Evolutionary conservation across 2,888 invertebrate species (phyloP), one percentile per base, ranked within the genome.

Genomic region (Copidosoma aretas): DNA sequence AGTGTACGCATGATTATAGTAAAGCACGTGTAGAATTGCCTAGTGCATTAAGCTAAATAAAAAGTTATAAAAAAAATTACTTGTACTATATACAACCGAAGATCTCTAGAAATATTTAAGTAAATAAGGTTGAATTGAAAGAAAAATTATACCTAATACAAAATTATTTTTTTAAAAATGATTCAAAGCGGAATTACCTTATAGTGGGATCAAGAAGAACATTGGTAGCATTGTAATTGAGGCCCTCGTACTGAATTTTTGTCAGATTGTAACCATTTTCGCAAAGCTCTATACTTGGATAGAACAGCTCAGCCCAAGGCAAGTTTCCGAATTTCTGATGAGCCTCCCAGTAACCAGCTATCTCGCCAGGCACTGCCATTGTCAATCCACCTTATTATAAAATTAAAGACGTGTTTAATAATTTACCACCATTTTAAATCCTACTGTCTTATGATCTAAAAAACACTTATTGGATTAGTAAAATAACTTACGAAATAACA

Each of bases 341-440:
- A 61, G 94, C 89, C 68, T 87, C 89, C 88, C 92, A 91, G 81
- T 94, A 94, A 8, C 97, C 97, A 62, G 89, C 87, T 22, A 97
- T 81, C 84, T 97, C 97, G 17, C 95, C 95, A 0, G 97, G 97
- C 52, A 97, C 92, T 15, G 91, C 95, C 21, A 93, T 88, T 0
- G 95, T 87, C 73, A 91, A 83, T 0, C 89, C 90, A 72, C 91
- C 91, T 85, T 46, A 32, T 32, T 32, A 32, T 8, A 32, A 32
- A 3, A 32, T 32, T 32, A 32, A 32, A 32, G n/a, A n/a, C n/a
- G n/a, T n/a, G n/a, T n/a, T n/a, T n/a, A n/a, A n/a, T n/a, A n/a
- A n/a, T n/a, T n/a, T n/a, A n/a, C n/a, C n/a, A n/a, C n/a, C n/a
- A n/a, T n/a, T n/a, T n/a, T n/a, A n/a, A n/a, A n/a, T n/a, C n/a